Evolutionary conservation across 2,113 vertebrate species (phyloP), one percentile per base, ranked within the genome.

Genomic region (Gallinago media): DNA sequence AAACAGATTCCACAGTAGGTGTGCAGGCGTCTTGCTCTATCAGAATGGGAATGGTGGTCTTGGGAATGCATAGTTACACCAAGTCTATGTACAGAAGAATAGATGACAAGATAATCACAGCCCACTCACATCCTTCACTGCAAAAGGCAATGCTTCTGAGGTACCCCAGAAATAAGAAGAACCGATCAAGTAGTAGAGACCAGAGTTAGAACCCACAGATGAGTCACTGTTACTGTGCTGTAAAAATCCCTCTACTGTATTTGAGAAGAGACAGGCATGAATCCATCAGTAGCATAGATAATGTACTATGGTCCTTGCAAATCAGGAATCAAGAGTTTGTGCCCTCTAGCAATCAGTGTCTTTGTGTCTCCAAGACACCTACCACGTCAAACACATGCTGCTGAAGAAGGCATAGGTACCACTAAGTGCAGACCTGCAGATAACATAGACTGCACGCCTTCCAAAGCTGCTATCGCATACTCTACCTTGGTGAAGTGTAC

Each of bases 11-110:
- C 68, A 83, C 40, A n/a, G 55, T 4, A 73, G 34, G 32, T 20
- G 70, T 4, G 12, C 19, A n/a, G 1, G 13, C 1, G 0, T 32
- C 62, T 40, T n/a, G 26, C 8, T 2, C 0, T 2, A 50, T 6
- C 29, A 61, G 62, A 61, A 47, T 8, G 36, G 22, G 7, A 76
- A 17, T 1, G 6, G 54, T 0, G 1, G 7, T 32, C 54, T 44
- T 38, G 10, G 7, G 52, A 38, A 63, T 3, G 32, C 72, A 50
- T 2, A 71, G 36, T 12, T 74, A 40, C 36, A 75, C 56, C 19
- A 29, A 29, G 40, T 32, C 59, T n/a, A 12, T 1, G 11, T 15
- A n/a, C 36, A 62, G 31, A 63, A 47, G 6, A 75, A 68, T 11
- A 42, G 82, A 50, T 46, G 18, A 38, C 25, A 92, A 67, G 49